Percentiles rank a stretch among this genome's conserved stretches.
phyloP scores from a whole-genome alignment of 2,113 vertebrate species.

The Falcunculus frontatus region DNA sequence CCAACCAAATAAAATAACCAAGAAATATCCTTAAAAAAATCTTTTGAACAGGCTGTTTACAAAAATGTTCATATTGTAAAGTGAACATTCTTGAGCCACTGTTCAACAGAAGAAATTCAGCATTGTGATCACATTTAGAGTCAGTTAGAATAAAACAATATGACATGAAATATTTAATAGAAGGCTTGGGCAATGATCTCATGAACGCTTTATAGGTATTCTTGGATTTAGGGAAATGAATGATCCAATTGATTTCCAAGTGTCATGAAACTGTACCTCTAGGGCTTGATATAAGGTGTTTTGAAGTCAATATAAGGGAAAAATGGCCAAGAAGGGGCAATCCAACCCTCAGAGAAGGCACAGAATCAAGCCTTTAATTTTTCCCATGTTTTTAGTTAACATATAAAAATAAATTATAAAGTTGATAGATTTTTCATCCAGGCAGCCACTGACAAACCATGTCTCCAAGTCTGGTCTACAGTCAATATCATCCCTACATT shows the following conservation, averaged over 20 bases:
- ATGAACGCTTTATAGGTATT: neutral
- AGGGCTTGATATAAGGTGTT: neutral
- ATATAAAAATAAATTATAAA: neutral
- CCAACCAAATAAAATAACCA: neutral
- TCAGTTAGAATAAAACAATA: neutral
- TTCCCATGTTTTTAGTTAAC: neutral
- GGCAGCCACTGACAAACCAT: neutral
- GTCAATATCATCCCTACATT: neutral
- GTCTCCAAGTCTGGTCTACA: neutral
- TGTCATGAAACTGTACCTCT: neutral
- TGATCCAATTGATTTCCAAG: neutral
- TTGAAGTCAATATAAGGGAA: neutral
- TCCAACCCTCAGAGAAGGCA: neutral
- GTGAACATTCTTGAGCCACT: neutral
- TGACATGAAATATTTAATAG: neutral
- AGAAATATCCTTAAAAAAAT: neutral
- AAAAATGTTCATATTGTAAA: neutral
- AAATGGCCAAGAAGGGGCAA: neutral
- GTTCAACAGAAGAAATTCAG: neutral
- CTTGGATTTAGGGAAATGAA: neutral
- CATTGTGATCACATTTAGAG: neutral
- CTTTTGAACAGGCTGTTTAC: neutral
- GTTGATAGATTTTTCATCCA: neutral
- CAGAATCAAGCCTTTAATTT: neutral
- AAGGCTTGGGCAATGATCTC: neutral